phyloP scores from a whole-genome alignment of 1,140 invertebrate genomes.

The Globodera ellingtonae region DNA sequence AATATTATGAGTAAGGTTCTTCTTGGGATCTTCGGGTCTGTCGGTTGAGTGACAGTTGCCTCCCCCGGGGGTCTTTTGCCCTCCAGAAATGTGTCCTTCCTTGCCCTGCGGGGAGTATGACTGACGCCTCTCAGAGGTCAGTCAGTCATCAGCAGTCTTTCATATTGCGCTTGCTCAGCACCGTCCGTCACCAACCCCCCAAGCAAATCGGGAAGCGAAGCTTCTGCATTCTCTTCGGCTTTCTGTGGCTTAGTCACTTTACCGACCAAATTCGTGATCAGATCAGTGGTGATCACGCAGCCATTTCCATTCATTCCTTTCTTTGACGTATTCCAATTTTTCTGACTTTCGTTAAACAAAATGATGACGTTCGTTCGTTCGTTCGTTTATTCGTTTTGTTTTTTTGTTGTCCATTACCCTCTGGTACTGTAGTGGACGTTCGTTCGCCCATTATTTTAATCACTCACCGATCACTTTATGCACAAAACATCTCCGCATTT shows the following conservation, averaged over 20 bases:
- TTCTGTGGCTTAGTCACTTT: neutral
- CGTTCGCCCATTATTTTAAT: neutral
- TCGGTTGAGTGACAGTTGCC: neutral
- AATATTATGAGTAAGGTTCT: neutral
- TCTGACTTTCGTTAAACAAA: neutral
- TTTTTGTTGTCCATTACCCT: neutral
- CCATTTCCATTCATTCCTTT: neutral
- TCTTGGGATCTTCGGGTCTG: neutral
- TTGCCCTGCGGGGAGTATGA: slow-evolving; percentile 2
- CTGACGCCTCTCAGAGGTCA: neutral
- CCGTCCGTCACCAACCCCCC: neutral
- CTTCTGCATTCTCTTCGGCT: neutral
- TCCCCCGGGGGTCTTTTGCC: neutral
- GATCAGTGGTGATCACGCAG: neutral
- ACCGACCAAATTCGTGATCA: neutral
- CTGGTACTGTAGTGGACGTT: neutral
- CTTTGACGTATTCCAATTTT: neutral
- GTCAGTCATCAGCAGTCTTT: neutral
- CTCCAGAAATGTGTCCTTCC: neutral
- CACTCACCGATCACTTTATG: neutral
- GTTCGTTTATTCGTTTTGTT: too few species aligned
- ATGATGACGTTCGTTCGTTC: neutral
- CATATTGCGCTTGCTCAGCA: neutral
- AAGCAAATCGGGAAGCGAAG: too few species aligned
- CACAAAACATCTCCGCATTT: slow-evolving; percentile 2